Evolutionary conservation across 2,113 vertebrate genomes (phyloP).

Genomic region (Podarcis cretensis): DNA sequence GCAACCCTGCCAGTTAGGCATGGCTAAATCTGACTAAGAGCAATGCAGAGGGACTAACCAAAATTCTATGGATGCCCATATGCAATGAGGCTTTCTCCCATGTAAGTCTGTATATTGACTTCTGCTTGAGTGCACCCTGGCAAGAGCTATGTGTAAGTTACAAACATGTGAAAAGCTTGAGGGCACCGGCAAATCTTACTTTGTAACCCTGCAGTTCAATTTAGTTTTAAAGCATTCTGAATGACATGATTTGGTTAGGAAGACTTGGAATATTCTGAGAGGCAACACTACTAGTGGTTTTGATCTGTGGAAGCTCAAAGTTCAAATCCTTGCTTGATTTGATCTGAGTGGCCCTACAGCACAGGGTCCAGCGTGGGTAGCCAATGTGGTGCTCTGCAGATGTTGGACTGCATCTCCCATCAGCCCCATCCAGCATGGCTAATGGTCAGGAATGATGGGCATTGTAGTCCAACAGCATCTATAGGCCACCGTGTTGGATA

Average conservation of each 20-base stretch:
- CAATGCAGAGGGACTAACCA: not conserved
- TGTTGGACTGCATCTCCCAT: too few relatives aligned
- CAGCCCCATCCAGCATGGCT: too few relatives aligned
- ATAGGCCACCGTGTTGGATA: too few relatives aligned
- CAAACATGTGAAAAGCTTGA: too few relatives aligned
- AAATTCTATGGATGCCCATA: not conserved
- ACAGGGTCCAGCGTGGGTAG: too few relatives aligned
- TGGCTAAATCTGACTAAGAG: not conserved
- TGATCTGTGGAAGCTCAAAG: not conserved
- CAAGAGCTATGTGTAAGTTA: not conserved
- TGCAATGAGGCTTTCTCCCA: not conserved
- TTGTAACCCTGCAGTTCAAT: too few relatives aligned
- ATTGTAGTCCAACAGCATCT: too few relatives aligned
- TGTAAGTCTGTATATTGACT: not conserved
- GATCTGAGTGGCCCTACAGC: not conserved
- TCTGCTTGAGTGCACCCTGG: not conserved
- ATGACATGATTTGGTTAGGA: slow-evolving; percentile 3
- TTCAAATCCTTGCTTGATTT: not conserved
- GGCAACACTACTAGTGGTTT: not conserved
- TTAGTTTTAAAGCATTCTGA: not conserved
- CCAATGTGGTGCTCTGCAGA: too few relatives aligned
- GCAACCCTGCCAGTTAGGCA: not conserved
- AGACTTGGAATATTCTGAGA: not conserved
- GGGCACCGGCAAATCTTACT: too few relatives aligned
- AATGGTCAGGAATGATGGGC: too few relatives aligned